Evolutionary conservation across 53 echinoderm and acorn worm species (phyloP), one percentile per base, ranked within the genome.

Genomic region (Patiria pectinifera): DNA sequence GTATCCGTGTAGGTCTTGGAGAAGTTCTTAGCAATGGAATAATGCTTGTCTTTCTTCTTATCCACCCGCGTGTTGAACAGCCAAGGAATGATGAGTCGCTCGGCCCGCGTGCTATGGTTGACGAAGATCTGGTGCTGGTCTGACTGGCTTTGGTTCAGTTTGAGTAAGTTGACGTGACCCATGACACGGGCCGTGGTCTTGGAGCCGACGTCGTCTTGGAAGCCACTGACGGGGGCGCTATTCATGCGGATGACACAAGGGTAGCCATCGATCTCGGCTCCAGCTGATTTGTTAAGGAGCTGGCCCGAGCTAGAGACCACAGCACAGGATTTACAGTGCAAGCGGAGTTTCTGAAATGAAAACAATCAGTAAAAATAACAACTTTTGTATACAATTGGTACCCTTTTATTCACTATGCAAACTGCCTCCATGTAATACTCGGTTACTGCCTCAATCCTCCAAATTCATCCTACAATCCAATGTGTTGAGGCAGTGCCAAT

Each of bases 161-260:
- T 96, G 58, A 94, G 11, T 60, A 99, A 92, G 63, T 96, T 97
- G 79, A 97, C 96, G 74, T 99, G 99, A 23, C 97, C 99, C 97
- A 99, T 96, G 86, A 99, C 96, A 89, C 99, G 92, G 48, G 88
- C 94, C 2, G 99, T 99, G 16, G 99, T 99, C 89, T 92, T 95
- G 13, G 95, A 84, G 25, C 99, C 99, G 10, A 99, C 99, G 83
- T 96, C 97, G 45, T 92, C 93, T 89, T 99, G 96, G 85, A 92
- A 99, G 7, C 95, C 94, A 49, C 85, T 94, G 87, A 93, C 93
- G 91, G 99, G 99, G 94, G 97, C 97, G 79, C 96, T 95, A 93
- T 99, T 99, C 99, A 99, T 99, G 16, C 99, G 97, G 69, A 99
- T 94, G 85, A 99, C 95, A 22, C 99, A 99, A 0, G 95, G 95